phyloP scores from a whole-genome alignment of 2,888 invertebrate genomes.

The Pimpla rufipes region DNA sequence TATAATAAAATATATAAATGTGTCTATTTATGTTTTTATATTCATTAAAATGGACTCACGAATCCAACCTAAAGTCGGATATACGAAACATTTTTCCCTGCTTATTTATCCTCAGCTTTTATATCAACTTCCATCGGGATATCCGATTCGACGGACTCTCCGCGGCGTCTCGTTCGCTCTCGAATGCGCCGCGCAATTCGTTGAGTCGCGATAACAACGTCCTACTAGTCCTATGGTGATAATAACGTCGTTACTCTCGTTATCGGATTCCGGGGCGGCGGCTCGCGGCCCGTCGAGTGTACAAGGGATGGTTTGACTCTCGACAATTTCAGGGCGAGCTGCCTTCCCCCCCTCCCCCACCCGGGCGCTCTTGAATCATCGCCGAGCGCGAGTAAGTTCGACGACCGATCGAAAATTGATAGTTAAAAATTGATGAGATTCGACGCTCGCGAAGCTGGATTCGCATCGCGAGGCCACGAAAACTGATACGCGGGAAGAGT shows the following conservation, averaged over 20 bases:
- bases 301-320: conserved; percentile 50
- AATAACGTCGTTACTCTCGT: conserved; percentile 65
- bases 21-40: too few relatives aligned
- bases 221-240: conserved; percentile 56
- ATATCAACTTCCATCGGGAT: conserved; percentile 34
- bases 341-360: not conserved
- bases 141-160: too few relatives aligned
- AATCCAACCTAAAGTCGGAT: not conserved
- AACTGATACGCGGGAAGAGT: too few relatives aligned
- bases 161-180: not conserved
- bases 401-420: conserved; percentile 43
- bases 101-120: conserved; percentile 39
- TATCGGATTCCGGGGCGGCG: conserved; percentile 58
- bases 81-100: conserved; percentile 21
- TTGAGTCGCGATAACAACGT: conserved; percentile 68
- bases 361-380: conserved; percentile 2
- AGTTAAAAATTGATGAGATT: conserved; percentile 53
- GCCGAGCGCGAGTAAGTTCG: conserved; percentile 22
- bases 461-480: too few relatives aligned
- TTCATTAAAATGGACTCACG: too few relatives aligned
- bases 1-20: too few relatives aligned
- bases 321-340: conserved; percentile 28
- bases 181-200: conserved; percentile 44
- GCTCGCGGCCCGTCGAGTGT: conserved; percentile 3
- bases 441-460: conserved; percentile 15